Conservation (phyloP, 2,797 vertebrate genomes). For the Okamejei kenojei region DNA sequence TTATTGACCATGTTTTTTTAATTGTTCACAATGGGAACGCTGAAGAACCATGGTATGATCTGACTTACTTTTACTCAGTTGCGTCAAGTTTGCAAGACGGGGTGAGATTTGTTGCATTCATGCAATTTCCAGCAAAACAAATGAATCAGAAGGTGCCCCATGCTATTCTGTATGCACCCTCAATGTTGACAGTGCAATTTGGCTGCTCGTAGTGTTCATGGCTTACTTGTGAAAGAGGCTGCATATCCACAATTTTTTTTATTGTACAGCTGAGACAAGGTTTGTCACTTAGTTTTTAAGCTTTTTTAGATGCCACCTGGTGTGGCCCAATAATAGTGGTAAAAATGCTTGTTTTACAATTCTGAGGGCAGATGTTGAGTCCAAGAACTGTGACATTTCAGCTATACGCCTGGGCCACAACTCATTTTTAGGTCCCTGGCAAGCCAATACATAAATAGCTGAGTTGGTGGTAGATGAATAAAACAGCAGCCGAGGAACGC, state of each 20-base stretch:
- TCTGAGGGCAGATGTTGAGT: not conserved
- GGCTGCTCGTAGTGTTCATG: slow-evolving; percentile 35
- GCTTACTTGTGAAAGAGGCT: slow-evolving; percentile 31
- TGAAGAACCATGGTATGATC: not conserved
- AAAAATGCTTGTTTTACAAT: slow-evolving; percentile 12
- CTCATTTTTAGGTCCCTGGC: not conserved
- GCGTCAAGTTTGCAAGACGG: not conserved
- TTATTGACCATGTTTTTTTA: slow-evolving; percentile 52
- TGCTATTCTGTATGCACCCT: not conserved
- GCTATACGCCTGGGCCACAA: not conserved
- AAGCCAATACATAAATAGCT: not conserved
- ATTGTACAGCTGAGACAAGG: slow-evolving; percentile 1
- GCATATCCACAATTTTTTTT: slow-evolving; percentile 19
- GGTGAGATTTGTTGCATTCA: not conserved
- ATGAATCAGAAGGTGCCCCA: slow-evolving; percentile 1
- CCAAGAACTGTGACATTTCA: not conserved
- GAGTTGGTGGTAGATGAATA: not conserved
- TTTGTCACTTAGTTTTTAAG: slow-evolving; percentile 35
- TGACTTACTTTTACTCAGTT: slow-evolving; percentile 25
- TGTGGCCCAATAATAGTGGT: slow-evolving; percentile 23
- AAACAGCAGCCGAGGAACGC: slow-evolving; percentile 5
- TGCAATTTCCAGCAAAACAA: slow-evolving; percentile 10
- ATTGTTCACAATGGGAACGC: not conserved
- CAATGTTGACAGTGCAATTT: slow-evolving; percentile 15
- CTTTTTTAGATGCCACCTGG: slow-evolving; percentile 35